A percentile compares a stretch with the other conserved stretches of the same genome.
Evolutionary conservation across 1,140 invertebrate species (phyloP).

Genomic region (Hestina assimilis): DNA sequence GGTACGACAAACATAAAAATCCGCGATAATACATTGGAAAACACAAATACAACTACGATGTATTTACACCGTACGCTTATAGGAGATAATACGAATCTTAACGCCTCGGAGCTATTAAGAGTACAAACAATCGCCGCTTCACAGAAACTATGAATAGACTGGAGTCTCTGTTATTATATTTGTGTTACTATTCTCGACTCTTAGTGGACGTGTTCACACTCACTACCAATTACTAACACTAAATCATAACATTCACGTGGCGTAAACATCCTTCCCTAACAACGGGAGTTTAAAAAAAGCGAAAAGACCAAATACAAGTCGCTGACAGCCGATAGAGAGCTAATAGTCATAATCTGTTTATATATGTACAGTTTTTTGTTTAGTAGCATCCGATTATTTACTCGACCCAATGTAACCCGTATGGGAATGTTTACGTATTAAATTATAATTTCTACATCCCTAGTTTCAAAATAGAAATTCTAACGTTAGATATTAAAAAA

Average conservation of each 20-base stretch:
- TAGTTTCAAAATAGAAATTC: too few relatives aligned
- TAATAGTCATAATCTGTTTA: conserved; percentile 72
- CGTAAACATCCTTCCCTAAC: conserved; percentile 66
- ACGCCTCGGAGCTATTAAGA: conserved; percentile 40
- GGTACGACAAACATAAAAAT: conserved; percentile 48
- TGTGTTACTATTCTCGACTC: conserved; percentile 63
- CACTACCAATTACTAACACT: conserved; percentile 73
- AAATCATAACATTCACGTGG: conserved; percentile 71
- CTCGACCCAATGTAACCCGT: conserved; percentile 49
- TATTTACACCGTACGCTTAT: background rate
- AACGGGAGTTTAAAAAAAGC: conserved; percentile 43
- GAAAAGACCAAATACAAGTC: conserved; percentile 62
- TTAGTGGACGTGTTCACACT: conserved; percentile 72
- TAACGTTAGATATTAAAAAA: too few relatives aligned
- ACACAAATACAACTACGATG: background rate
- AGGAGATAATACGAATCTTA: conserved; percentile 29
- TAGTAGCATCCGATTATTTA: conserved; percentile 55
- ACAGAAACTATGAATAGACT: conserved; percentile 56
- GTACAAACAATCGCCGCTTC: conserved; percentile 42
- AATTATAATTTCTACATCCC: background rate
- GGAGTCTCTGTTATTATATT: conserved; percentile 71
- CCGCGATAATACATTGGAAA: background rate
- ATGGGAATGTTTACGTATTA: conserved; percentile 72
- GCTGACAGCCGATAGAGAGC: conserved; percentile 67
- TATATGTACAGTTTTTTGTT: conserved; percentile 52